These are phyloP conservation scores for Falcaria lacertinaria DNA, from an alignment of 2,888 invertebrate species.

Conservation along the genomic window DNA sequence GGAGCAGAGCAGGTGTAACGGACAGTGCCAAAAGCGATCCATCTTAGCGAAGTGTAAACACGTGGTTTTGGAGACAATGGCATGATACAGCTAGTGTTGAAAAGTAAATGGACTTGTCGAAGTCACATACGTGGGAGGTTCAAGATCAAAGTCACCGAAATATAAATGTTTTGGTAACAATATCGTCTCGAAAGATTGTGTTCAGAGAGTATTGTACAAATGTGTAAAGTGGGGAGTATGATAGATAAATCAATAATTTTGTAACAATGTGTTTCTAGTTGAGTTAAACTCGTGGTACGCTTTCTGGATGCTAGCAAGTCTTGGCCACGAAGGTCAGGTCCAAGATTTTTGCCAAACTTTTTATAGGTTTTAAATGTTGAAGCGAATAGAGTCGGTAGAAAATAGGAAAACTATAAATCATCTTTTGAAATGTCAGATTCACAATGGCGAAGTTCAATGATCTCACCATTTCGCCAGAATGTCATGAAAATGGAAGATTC, in stretches of 20 bases:
- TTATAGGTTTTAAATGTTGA: too few species aligned
- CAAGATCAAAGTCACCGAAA: background rate
- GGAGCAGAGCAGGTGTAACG: slow-evolving; percentile 16
- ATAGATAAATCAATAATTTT: too few species aligned
- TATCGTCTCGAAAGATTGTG: too few species aligned
- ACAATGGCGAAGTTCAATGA: background rate
- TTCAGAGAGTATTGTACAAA: too few species aligned
- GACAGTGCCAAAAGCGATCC: slow-evolving; percentile 27
- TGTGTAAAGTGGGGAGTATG: too few species aligned
- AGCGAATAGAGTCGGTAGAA: background rate
- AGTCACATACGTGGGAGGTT: background rate
- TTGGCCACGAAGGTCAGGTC: too few species aligned
- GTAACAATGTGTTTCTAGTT: too few species aligned
- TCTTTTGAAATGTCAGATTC: too few species aligned
- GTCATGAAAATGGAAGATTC: background rate
- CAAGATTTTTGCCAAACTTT: too few species aligned
- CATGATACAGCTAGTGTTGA: background rate
- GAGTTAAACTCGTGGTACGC: too few species aligned
- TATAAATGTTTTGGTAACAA: background rate
- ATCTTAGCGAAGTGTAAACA: slow-evolving; percentile 7
- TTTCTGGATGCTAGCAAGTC: too few species aligned
- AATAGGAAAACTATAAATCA: too few species aligned
- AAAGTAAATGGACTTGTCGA: background rate
- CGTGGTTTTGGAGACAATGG: background rate
- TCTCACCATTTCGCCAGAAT: background rate